Evolutionary conservation across 1,140 invertebrate species (phyloP), one percentile per base, ranked within the genome.

Genomic region (Dufourea novaeangliae): DNA sequence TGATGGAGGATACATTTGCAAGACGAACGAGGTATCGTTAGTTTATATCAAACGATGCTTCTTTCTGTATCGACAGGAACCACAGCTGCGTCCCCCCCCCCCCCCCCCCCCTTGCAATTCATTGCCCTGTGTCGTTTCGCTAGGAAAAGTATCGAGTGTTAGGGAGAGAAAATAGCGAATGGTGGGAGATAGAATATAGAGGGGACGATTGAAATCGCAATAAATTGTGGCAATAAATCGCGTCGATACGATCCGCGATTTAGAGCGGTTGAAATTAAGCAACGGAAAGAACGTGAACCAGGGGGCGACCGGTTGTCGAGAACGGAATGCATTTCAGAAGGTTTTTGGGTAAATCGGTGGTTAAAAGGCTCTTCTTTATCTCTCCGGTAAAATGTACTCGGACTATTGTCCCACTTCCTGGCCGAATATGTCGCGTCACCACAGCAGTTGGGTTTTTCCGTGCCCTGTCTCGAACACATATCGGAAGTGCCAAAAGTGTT

Each of bases 321-420:
- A 14, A 54, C 27, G 44, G 27, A 25, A 54, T 25, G 25, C 34
- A 34, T 57, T 41, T 70, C 32, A 41, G 37, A 70, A 70, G 54
- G 22, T 44, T 70, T 70, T 70, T 70, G 25, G 34, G n/a, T 70
- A 44, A 57, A 56, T n/a, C 25, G 54, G 20, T 44, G 68, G 52
- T 70, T 59, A 59, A 70, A 54, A 39, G 54, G 3, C 68, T n/a
- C 54, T 70, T 57, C 68, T 70, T 56, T 68, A n/a, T 68, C 44
- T n/a, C n/a, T 22, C 54, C 37, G 37, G 32, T 25, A 70, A 70
- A n/a, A 70, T 70, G 54, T 54, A 57, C 68, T 59, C 44, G 68
- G 68, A 70, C 52, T 54, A 68, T 46, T 68, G 64, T 54, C 64
- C 64, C 64, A 68, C 17, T 68, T 68, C 22, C 32, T 6, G 29